Evolutionary conservation across 2,797 vertebrate species (phyloP), one percentile per base, ranked within the genome.

Genomic region (Balearica regulorum): DNA sequence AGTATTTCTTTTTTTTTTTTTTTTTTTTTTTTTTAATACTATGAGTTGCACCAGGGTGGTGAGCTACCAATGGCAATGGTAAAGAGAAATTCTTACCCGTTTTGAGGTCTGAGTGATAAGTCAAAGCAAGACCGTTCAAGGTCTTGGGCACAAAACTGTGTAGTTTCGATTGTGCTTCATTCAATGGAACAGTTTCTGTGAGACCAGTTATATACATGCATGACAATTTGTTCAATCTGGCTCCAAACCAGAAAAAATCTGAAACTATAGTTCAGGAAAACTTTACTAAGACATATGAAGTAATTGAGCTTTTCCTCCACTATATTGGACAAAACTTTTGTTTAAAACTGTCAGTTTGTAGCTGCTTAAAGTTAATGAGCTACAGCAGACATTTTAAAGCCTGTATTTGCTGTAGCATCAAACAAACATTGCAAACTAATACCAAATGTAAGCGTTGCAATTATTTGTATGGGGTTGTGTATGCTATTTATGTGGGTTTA

Each of bases 321-420:
- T 66, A 33, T 54, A 31, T 35, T 58, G 22, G 37, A 54, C 37
- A 55, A 35, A 77, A 57, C 12, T 88, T 95, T 82, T 44, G 28
- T 83, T 96, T 94, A 46, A 93, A 92, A 46, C n/a, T 71, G 35
- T 82, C 90, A 71, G 15, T 90, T 91, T 95, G 58, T 71, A 85
- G 37, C 35, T 86, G 26, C 31, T 87, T 85, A 57, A 84, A 88
- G 65, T 88, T 73, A 95, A 93, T 65, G 46, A 93, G 60, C 51
- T 90, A 87, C 65, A 75, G 86, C 95, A 94, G 33, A 78, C 7
- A 41, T 71, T 94, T 96, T 90, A 46, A 68, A 73, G 69, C 43
- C 60, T 88, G 22, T 37, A 44, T 86, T 87, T 91, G 55, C 48
- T 35, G 25, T 16, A 90, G 73, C 57, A 87, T 95, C 93, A 94